Percentiles rank a stretch among this genome's conserved stretches.
Conservation (phyloP, 1,140 invertebrate genomes). For the Papilio helenus region DNA sequence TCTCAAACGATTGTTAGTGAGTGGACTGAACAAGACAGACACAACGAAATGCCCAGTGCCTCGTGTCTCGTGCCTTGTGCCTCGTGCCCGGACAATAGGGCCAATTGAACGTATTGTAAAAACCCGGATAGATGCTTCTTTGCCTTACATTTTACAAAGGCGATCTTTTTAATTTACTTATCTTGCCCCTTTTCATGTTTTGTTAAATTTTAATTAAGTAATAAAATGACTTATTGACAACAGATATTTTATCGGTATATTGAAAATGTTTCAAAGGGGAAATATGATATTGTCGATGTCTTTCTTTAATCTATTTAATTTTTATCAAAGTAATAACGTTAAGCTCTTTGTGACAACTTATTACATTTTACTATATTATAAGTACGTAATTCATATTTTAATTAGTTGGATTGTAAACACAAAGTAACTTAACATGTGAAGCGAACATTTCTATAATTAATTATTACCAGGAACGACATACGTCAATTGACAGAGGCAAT, state of each 20-base stretch:
- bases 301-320: background rate
- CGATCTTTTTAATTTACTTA: constrained; percentile 20
- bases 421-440: background rate
- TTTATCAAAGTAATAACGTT: no score
- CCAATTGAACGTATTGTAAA: constrained; percentile 56
- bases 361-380: background rate
- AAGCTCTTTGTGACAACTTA: background rate
- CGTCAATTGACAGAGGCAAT: constrained; percentile 23
- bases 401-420: background rate
- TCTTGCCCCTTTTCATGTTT: constrained; percentile 35
- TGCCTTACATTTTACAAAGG: constrained; percentile 28
- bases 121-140: constrained; percentile 35
- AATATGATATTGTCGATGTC: background rate
- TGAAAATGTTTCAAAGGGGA: background rate
- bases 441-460: constrained; percentile 15
- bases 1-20: constrained; percentile 55
- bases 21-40: constrained; percentile 52
- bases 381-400: background rate
- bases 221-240: background rate
- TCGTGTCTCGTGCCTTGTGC: background rate
- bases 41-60: constrained; percentile 43
- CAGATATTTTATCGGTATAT: background rate
- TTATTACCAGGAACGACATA: background rate
- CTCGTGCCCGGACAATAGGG: constrained; percentile 46
- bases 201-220: constrained; percentile 16